These are phyloP conservation scores for Myotis davidii DNA, from an alignment of 2,113 vertebrate species.

Conservation along the genomic window DNA sequence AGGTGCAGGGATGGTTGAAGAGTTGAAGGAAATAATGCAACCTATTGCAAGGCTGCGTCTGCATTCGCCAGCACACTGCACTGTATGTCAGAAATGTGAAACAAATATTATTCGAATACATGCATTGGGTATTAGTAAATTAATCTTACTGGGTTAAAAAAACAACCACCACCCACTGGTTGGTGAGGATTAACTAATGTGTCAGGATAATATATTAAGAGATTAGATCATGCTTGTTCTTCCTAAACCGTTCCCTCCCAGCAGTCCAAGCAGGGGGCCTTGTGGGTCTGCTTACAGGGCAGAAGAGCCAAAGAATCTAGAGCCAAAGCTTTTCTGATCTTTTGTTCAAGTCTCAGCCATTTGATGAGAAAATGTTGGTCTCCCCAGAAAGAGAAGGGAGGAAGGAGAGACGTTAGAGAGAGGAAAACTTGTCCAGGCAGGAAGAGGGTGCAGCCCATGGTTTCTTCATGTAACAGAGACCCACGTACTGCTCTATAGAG, in stretches of 20 bases:
- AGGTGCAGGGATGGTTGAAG: not conserved
- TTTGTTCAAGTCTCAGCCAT: not conserved
- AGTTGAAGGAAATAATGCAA: not conserved
- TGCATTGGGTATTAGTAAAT: not conserved
- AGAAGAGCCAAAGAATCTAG: not conserved
- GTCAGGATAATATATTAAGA: constrained; percentile 6
- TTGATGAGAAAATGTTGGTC: not conserved
- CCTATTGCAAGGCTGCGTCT: not conserved
- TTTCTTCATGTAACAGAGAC: not conserved
- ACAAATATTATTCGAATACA: constrained; percentile 19
- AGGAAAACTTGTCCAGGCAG: not conserved
- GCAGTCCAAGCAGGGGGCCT: not conserved
- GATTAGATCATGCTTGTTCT: constrained; percentile 1
- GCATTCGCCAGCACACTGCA: not conserved
- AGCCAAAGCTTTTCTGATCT: not conserved
- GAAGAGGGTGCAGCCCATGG: not conserved
- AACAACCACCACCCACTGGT: not conserved
- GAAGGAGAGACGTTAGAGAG: not conserved
- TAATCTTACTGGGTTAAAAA: not conserved
- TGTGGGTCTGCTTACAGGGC: not conserved
- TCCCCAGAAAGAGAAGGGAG: not conserved
- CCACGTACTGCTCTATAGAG: not conserved
- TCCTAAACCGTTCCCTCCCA: not conserved
- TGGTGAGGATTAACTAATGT: not conserved
- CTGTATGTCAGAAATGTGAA: not conserved